Evolutionary conservation across 2,797 vertebrate species (phyloP).

Genomic region (Acanthiza pusilla): DNA sequence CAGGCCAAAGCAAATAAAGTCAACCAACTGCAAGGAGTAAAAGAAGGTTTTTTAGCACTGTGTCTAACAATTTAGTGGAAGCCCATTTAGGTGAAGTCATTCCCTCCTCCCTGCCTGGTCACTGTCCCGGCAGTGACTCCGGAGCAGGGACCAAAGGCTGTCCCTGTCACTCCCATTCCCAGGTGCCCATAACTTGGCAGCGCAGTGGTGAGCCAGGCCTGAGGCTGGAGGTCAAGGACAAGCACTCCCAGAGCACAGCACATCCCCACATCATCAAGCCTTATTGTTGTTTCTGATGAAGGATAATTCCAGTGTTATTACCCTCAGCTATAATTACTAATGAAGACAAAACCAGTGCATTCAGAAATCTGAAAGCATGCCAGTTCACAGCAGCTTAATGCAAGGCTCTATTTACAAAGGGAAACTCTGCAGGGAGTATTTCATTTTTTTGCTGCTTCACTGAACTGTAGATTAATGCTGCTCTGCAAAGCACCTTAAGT

Average conservation of each 20-base stretch:
- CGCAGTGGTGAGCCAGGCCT: neutral
- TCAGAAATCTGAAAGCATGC: constrained; percentile 1
- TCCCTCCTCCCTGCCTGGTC: fast-evolving
- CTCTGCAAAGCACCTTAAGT: constrained; percentile 26
- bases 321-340: constrained; percentile 39
- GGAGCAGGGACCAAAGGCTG: neutral
- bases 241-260: neutral
- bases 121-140: neutral
- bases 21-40: neutral
- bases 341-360: constrained; percentile 18
- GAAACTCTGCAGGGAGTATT: constrained; percentile 42
- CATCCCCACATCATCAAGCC: neutral
- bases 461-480: constrained; percentile 50
- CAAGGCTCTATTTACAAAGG: neutral
- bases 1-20: neutral
- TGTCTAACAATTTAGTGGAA: neutral
- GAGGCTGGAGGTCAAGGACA: neutral
- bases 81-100: neutral
- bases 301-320: neutral
- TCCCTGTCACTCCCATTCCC: neutral
- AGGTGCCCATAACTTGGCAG: neutral
- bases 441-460: constrained; percentile 43
- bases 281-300: neutral
- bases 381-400: constrained; percentile 36
- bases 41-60: neutral